Conservation (phyloP, 2,113 vertebrate genomes). For the Coracopsis vasa region DNA sequence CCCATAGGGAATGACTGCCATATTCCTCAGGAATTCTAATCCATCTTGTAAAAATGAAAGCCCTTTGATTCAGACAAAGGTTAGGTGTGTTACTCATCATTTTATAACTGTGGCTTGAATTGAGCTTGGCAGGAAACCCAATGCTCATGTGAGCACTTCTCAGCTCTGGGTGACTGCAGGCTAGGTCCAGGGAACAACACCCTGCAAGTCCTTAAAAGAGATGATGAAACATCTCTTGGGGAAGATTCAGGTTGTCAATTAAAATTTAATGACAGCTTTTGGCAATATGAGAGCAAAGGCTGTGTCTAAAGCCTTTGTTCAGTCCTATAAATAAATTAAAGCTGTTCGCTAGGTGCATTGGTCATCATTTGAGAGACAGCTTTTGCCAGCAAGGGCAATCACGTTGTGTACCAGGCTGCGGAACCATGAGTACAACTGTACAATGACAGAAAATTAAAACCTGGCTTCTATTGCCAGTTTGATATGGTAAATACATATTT, state of each 20-base stretch:
- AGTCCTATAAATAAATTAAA: slow-evolving; percentile 27
- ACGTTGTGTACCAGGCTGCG: neutral
- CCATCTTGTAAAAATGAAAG: neutral
- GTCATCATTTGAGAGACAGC: neutral
- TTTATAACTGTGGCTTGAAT: neutral
- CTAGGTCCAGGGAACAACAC: neutral
- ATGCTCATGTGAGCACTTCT: neutral
- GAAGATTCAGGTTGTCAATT: neutral
- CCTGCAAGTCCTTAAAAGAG: neutral
- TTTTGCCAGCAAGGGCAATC: neutral
- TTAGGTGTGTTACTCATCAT: neutral
- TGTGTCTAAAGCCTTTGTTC: neutral
- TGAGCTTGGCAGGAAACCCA: neutral
- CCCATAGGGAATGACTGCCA: neutral
- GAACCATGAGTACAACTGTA: neutral
- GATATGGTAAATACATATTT: neutral
- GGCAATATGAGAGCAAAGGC: neutral
- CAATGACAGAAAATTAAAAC: neutral
- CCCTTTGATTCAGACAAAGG: neutral
- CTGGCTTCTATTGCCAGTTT: neutral
- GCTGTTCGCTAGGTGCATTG: neutral
- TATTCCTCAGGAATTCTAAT: neutral
- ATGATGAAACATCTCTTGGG: neutral
- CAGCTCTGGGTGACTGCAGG: neutral
- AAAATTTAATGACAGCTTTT: slow-evolving; percentile 15